These are phyloP conservation scores for Pseudochirops corinnae DNA, from an alignment of 2,797 vertebrate species.

Conservation along the genomic window DNA sequence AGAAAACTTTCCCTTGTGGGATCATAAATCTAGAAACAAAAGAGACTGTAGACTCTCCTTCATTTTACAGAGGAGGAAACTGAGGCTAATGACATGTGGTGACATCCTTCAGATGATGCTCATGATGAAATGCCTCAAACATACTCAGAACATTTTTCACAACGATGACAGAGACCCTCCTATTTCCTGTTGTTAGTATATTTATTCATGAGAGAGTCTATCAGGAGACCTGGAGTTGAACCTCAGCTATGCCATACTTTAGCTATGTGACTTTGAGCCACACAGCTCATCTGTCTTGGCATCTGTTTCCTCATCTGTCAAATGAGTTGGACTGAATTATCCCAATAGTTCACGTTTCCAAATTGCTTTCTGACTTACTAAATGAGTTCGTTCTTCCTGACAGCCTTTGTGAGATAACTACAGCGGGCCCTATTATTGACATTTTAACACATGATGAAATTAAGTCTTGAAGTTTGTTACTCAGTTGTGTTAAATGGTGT, in stretches of 20 bases:
- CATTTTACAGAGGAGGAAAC: neutral
- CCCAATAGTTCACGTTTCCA: neutral
- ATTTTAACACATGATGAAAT: neutral
- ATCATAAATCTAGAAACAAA: too few species aligned
- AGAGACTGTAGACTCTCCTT: too few species aligned
- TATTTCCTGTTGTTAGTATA: neutral
- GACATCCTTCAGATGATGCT: neutral
- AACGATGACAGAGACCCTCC: neutral
- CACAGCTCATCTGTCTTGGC: neutral
- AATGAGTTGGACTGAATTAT: neutral
- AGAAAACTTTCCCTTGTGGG: too few species aligned
- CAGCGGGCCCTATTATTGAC: neutral
- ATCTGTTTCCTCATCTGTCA: neutral
- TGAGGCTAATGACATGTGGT: neutral
- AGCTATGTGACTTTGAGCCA: neutral
- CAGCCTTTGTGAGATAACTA: neutral
- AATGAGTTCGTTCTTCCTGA: neutral
- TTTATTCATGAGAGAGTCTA: neutral
- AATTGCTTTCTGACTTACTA: neutral
- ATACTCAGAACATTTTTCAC: neutral
- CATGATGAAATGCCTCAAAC: neutral
- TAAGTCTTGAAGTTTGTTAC: neutral
- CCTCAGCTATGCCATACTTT: neutral
- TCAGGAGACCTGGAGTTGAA: neutral
- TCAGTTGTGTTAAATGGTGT: neutral